phyloP scores from a whole-genome alignment of 2,113 vertebrate species.

The Nyctibius bracteatus region DNA sequence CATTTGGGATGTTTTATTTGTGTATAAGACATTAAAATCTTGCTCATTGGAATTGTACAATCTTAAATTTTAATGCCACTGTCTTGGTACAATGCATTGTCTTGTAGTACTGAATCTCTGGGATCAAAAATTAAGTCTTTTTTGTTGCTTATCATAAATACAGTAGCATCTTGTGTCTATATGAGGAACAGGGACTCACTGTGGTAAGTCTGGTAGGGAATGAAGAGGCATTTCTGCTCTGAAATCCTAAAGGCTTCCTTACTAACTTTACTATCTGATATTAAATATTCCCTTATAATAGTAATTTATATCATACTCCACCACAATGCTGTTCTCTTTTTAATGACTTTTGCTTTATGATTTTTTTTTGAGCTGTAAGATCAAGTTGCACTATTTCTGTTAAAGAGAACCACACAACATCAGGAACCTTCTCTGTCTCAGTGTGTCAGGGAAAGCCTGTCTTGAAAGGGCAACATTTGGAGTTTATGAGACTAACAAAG shows the following conservation, averaged over 20 bases:
- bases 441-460: neutral
- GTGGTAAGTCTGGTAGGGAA: neutral
- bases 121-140: neutral
- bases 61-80: neutral
- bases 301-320: rapidly evolving
- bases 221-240: neutral
- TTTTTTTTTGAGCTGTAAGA: neutral
- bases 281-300: neutral
- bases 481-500: neutral
- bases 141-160: neutral
- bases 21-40: neutral
- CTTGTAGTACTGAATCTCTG: neutral
- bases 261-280: neutral
- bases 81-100: neutral
- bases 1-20: neutral
- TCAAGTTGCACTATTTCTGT: neutral
- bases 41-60: neutral
- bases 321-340: neutral
- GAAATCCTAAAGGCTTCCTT: neutral
- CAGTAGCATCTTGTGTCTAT: neutral
- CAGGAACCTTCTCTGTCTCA: neutral
- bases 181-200: neutral
- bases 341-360: neutral
- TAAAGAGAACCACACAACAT: neutral
- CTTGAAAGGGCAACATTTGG: neutral